Evolutionary conservation across 2,797 vertebrate species (phyloP), one percentile per base, ranked within the genome.

Genomic region (Heteromormyrus szaboi): DNA sequence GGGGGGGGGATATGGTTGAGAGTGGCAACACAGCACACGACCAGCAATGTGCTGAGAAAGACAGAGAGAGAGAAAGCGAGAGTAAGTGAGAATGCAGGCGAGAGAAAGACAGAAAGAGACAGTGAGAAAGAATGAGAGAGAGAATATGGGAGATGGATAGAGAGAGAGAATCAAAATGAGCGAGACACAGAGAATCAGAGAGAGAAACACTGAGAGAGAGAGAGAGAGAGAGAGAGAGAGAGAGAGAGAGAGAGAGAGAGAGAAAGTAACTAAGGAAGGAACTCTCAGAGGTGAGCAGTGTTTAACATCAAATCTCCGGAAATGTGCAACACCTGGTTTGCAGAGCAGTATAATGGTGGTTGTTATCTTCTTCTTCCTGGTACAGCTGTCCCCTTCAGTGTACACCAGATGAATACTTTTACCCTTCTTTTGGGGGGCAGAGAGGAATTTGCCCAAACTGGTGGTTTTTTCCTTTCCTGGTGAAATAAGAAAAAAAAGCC

Each of bases 401-500:
- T 99, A 99, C 0, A 94, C 87, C 86, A 92, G 95, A 81, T 96
- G 95, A 9, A 97, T 95, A 92, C 99, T 97, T 48, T 93, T 93
- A 87, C 94, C 93, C 51, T 94, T 96, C 90, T 95, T 97, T 90
- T 93, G 94, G 0, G 97, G 98, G 51, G 97, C 89, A 62, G 97
- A 96, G 33, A 97, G 37, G 94, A 99, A 99, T 83, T 95, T 96
- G 89, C 98, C 98, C 90, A 99, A 95, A 91, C 93, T 99, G 92
- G 92, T 44, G 19, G 89, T 89, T 11, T 87, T 93, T 0, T 89
- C 90, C 84, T 97, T 95, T 94, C 94, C 98, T 98, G 92, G 59
- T 90, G 88, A 46, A 33, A 54, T 33, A 89, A 53, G 9, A 7
- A 54, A 33, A 14, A 33, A 17, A 72, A 89, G 50, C 51, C 51